A percentile compares a stretch with the other conserved stretches of the same genome.
Conservation (phyloP, 2,797 vertebrate genomes). For the Setipinna tenuifilis region DNA sequence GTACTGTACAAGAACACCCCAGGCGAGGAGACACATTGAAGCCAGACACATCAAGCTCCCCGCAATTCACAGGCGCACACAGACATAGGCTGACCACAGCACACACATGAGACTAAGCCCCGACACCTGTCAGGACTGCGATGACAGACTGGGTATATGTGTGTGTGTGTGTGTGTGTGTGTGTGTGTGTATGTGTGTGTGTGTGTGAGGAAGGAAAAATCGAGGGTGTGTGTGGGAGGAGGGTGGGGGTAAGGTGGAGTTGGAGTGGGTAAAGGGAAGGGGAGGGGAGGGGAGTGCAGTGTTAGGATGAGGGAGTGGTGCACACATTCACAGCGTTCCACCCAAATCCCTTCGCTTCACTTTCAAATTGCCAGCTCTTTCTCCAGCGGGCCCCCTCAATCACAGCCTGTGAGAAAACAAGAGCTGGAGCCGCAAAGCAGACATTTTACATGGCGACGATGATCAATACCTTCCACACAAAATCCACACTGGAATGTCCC, state of each 20-base stretch:
- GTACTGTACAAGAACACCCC: background rate
- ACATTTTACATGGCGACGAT: background rate
- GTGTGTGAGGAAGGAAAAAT: constrained; percentile 37
- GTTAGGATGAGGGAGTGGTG: constrained; percentile 26
- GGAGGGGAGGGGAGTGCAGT: background rate
- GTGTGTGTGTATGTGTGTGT: constrained; percentile 32
- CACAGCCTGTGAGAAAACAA: background rate
- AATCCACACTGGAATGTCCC: background rate
- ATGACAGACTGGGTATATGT: background rate
- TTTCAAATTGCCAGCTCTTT: constrained; percentile 32
- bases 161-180: background rate
- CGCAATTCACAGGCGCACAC: background rate
- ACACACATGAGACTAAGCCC: constrained; percentile 46
- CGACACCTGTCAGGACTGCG: constrained; percentile 68
- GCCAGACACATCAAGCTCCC: background rate
- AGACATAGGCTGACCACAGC: constrained; percentile 1
- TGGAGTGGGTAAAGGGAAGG: constrained; percentile 18
- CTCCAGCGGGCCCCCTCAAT: background rate
- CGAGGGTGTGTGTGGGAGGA: constrained; percentile 23
- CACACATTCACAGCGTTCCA: constrained; percentile 51
- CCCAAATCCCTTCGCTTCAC: constrained; percentile 40
- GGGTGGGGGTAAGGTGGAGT: constrained; percentile 4
- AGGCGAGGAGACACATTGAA: background rate
- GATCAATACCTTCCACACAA: background rate
- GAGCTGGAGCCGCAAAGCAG: background rate